A percentile compares a stretch with the other conserved stretches of the same genome.
These are phyloP conservation scores for Saturnia pavonia DNA, from an alignment of 2,888 invertebrate species.

Conservation along the genomic window DNA sequence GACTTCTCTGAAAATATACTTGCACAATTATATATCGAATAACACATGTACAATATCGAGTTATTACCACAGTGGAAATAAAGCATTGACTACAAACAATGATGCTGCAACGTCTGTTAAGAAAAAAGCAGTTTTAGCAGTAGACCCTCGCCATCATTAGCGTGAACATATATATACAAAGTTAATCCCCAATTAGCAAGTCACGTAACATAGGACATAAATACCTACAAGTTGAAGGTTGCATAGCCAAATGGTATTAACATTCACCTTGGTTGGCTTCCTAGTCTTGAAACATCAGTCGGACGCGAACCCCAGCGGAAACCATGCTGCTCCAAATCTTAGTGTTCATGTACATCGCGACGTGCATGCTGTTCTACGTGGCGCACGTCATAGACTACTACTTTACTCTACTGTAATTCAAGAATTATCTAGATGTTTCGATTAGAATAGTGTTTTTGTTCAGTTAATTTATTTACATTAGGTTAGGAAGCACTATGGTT, in stretches of 20 bases:
- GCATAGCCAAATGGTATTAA: conserved; percentile 35
- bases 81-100: background rate
- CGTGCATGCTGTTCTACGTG: conserved; percentile 73
- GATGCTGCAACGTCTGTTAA: background rate
- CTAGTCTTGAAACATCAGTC: conserved; percentile 36
- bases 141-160: background rate
- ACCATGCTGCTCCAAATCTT: conserved; percentile 78
- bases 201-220: conserved; percentile 9
- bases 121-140: background rate
- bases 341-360: conserved; percentile 77
- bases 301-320: conserved; percentile 29
- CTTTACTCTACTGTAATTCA: conserved; percentile 49
- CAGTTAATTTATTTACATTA: background rate
- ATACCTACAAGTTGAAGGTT: conserved; percentile 18
- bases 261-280: conserved; percentile 41
- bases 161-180: background rate
- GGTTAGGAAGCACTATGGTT: background rate
- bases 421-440: conserved; percentile 18
- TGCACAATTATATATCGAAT: background rate
- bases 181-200: conserved; percentile 17
- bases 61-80: background rate
- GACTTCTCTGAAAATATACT: too few relatives aligned
- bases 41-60: background rate
- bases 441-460: background rate
- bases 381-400: conserved; percentile 77